Percentiles rank a stretch among this genome's conserved stretches.
phyloP scores from a whole-genome alignment of 2,888 invertebrate genomes.

The Myopa testacea region DNA sequence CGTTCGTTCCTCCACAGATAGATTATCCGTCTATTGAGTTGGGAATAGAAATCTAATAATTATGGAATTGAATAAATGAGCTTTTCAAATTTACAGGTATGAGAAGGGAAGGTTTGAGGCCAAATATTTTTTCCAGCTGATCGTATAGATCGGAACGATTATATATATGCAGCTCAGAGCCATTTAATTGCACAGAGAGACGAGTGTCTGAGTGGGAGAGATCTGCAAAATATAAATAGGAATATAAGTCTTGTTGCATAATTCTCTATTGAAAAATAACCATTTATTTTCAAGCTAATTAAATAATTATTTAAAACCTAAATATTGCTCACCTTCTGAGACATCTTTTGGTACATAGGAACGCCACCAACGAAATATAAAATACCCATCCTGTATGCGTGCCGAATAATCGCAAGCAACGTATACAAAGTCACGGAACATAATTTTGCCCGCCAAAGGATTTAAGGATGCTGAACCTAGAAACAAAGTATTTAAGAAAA shows the following conservation, averaged over 20 bases:
- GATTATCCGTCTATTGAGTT: constrained; percentile 70
- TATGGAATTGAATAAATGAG: neutral
- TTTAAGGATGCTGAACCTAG: constrained; percentile 93
- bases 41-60: constrained; percentile 18
- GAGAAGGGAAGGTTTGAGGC: constrained; percentile 82
- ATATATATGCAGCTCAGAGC: constrained; percentile 94
- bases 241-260: neutral
- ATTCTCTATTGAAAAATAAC: too few relatives aligned
- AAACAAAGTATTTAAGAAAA: constrained; percentile 51
- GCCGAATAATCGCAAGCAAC: constrained; percentile 94
- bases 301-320: neutral
- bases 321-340: constrained; percentile 82
- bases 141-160: constrained; percentile 91
- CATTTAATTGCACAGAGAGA: constrained; percentile 90
- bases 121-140: constrained; percentile 88
- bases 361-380: constrained; percentile 98
- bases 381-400: constrained; percentile 94
- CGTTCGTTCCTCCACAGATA: constrained; percentile 70
- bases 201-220: constrained; percentile 95
- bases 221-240: constrained; percentile 73
- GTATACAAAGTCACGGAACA: constrained; percentile 96
- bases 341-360: constrained; percentile 95
- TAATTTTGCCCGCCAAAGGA: constrained; percentile 97
- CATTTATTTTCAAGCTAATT: too few relatives aligned
- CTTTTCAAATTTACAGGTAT: constrained; percentile 63